A percentile compares a stretch with the other conserved stretches of the same genome.
These are phyloP conservation scores for Sebastes trivittatus DNA, from an alignment of 2,797 vertebrate genomes.

Conservation along the genomic window DNA sequence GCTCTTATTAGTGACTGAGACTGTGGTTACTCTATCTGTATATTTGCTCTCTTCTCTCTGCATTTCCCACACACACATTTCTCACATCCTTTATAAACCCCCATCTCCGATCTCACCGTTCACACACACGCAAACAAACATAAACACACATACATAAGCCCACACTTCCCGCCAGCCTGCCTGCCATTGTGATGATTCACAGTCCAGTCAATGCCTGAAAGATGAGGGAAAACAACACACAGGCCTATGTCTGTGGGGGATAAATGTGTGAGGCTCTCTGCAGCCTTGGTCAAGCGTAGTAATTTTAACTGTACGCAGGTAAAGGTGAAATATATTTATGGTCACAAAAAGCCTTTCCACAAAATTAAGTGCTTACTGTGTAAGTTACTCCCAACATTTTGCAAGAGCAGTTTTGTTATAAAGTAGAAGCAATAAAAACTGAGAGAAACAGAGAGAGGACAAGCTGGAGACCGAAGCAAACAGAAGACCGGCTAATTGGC, in stretches of 20 bases:
- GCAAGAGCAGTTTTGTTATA: not conserved
- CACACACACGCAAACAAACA: slow-evolving; percentile 17
- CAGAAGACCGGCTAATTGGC: slow-evolving; percentile 52
- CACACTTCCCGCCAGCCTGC: slow-evolving; percentile 19
- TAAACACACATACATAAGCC: not conserved
- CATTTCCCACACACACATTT: slow-evolving; percentile 8
- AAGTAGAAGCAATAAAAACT: not conserved
- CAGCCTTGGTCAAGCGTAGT: not conserved
- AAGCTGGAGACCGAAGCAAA: slow-evolving; percentile 17
- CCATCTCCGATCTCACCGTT: slow-evolving; percentile 16
- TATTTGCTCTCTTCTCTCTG: not conserved
- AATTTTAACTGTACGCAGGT: not conserved
- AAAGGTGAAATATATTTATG: not conserved
- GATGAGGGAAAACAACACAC: not conserved
- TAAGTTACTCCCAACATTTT: not conserved
- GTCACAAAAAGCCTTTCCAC: not conserved
- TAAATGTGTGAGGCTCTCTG: not conserved
- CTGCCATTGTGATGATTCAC: slow-evolving; percentile 55
- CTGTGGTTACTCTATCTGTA: not conserved
- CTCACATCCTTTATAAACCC: slow-evolving; percentile 23
- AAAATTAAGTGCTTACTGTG: not conserved
- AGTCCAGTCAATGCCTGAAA: slow-evolving; percentile 26
- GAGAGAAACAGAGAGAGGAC: not conserved
- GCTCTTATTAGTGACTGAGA: not conserved
- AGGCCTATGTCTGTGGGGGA: not conserved